Evolutionary conservation across 2,888 invertebrate species (phyloP), one percentile per base, ranked within the genome.

Genomic region (Ametastegia equiseti): DNA sequence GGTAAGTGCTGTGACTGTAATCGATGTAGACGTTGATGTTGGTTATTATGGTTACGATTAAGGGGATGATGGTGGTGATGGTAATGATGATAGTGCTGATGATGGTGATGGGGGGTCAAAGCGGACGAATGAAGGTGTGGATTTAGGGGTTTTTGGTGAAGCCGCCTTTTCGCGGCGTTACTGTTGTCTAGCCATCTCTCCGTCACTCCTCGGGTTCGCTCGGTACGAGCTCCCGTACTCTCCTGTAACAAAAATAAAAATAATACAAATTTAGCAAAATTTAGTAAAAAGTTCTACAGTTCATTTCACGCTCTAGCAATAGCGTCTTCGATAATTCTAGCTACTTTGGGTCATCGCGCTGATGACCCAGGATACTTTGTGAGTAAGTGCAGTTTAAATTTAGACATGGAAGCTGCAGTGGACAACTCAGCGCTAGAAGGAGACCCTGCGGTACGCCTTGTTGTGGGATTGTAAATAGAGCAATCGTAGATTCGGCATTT

Each of bases 111-210:
- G 42, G 63, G 73, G 47, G 33, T 77, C 30, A 45, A 50, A 47
- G 77, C 57, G 23, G n/a, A 60, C 30, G 36, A 75, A 81, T 77
- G 60, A 33, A 63, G 73, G 71, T 81, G 75, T 60, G 63, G 60
- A 27, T 63, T 36, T 63, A 42, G 63, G 81, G 45, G n/a, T n/a
- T n/a, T 81, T 63, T 47, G 77, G 71, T 60, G 71, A 60, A 75
- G 81, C 81, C 81, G 81, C 81, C 81, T 30, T 63, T 71, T 77
- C 36, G 81, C 81, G 81, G 81, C 81, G 60, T 73, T 71, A 81
- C 60, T 65, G 60, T 63, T 75, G 63, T 81, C 81, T 75, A 63
- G 81, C 75, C 81, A 81, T 81, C 73, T 75, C 47, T 81, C 73
- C 77, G 54, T 77, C 75, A 81, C 81, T 54, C 81, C 81, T 57